Base-by-base conservation (phyloP, 2,888 invertebrate species). In the Fragum whitleyi region DNA sequence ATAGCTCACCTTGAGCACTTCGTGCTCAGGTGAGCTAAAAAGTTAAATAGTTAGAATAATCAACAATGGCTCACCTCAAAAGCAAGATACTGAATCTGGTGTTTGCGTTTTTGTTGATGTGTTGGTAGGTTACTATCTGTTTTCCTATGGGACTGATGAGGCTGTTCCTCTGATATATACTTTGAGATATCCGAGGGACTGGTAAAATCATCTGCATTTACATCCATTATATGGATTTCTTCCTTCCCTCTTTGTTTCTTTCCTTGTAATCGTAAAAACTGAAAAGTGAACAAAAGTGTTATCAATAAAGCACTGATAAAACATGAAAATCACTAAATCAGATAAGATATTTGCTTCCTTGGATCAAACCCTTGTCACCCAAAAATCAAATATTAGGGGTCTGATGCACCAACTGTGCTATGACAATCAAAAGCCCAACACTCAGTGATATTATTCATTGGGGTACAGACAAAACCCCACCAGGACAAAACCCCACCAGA, bases 61-160 rank as follows among this genome's bases (percentile, higher is more conserved):
- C 32, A 36, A 36, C 3, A 36, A 36, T 36, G 32, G 32, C 86
- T 74, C 90, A 96, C 96, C 95, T 96, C 96, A 93, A 96, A 96
- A 28, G 98, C 98, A 87, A 99, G 95, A 94, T 98, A 98, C 0
- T 98, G 98, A 89, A 99, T 98, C 95, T 99, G 98, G 95, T 99
- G 98, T 94, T 98, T 98, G 51, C 94, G 87, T 78, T 91, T 90
- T 74, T 97, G 97, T 87, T 96, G 96, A 14, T 95, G 95, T n/a
- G 96, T 96, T 0, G 96, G 96, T 87, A 95, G 94, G 80, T 94
- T 93, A 5, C 47, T 39, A 67, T 90, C 88, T 68, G 90, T 90
- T 70, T 88, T 91, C 39, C 84, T 79, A 65, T 90, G 88, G 0
- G 91, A 88, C 23, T 86, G 86, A 70, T 89, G 86, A 5, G 86